phyloP scores from a whole-genome alignment of 2,797 vertebrate genomes.

The Gobionotothen gibberifrons region DNA sequence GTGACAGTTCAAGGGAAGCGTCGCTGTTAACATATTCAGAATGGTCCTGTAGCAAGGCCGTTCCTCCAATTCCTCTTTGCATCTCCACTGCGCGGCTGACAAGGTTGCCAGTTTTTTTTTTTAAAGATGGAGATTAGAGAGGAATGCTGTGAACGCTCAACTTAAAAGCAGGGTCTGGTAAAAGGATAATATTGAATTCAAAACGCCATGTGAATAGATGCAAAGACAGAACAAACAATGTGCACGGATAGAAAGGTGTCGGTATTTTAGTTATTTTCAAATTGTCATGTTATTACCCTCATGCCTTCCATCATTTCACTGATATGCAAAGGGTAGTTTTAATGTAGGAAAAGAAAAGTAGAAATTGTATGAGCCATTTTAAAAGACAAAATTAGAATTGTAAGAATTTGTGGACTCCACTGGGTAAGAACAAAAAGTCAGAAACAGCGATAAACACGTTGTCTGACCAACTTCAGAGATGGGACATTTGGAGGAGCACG shows the following conservation, averaged over 20 bases:
- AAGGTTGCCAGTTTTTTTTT: constrained; percentile 74
- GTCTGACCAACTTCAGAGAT: no score
- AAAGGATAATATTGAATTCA: constrained; percentile 53
- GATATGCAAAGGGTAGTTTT: not conserved
- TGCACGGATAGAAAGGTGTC: not conserved
- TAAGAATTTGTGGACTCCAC: no score
- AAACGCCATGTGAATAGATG: constrained; percentile 27
- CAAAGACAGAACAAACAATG: not conserved
- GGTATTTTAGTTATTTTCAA: not conserved
- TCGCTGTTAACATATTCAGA: constrained; percentile 81
- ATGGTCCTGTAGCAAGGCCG: constrained; percentile 78
- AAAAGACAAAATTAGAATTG: no score
- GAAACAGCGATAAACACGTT: no score
- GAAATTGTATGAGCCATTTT: not conserved
- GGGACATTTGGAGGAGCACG: no score
- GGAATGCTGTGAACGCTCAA: constrained; percentile 61
- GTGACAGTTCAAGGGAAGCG: constrained; percentile 84
- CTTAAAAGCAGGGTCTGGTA: constrained; percentile 49
- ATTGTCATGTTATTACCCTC: not conserved
- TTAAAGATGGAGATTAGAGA: constrained; percentile 67
- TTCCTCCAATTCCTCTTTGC: constrained; percentile 77
- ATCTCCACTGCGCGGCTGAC: constrained; percentile 69
- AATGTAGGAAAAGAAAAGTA: not conserved
- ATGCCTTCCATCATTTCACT: not conserved
- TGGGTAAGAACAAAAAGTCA: no score